These are phyloP conservation scores for Hypomesus transpacificus DNA, from an alignment of 2,113 vertebrate genomes.

Conservation along the genomic window DNA sequence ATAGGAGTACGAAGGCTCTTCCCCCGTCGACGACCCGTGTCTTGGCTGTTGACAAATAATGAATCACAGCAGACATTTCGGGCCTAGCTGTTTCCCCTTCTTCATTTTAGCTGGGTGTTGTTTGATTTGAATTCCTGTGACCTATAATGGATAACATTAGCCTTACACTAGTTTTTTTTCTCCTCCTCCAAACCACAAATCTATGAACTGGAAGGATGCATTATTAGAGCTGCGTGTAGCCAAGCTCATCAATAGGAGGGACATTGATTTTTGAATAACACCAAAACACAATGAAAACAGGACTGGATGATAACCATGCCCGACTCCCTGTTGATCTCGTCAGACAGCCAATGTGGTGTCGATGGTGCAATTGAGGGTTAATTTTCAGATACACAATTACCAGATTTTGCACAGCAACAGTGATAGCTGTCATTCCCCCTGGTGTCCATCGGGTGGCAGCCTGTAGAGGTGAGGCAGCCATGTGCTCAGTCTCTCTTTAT, in stretches of 20 bases:
- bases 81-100: too few species aligned
- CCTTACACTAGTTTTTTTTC: constrained; percentile 30
- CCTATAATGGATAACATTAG: constrained; percentile 40
- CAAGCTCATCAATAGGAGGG: constrained; percentile 41
- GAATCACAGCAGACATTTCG: too few species aligned
- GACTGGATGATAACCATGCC: too few species aligned
- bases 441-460: constrained; percentile 72
- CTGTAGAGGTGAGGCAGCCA: constrained; percentile 50
- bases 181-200: constrained; percentile 15
- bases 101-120: too few species aligned
- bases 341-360: constrained; percentile 4
- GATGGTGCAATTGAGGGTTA: background rate
- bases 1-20: too few species aligned
- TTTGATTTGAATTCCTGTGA: constrained; percentile 21
- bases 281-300: background rate
- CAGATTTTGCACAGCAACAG: constrained; percentile 24
- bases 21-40: too few species aligned
- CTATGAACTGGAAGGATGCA: constrained; percentile 48
- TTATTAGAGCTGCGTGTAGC: constrained; percentile 52
- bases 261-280: constrained; percentile 59
- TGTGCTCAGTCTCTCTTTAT: constrained; percentile 44
- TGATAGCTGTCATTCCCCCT: constrained; percentile 42
- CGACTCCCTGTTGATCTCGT: too few species aligned
- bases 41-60: too few species aligned
- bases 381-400: constrained; percentile 25